A percentile compares a stretch with the other conserved stretches of the same genome.
phyloP scores from a whole-genome alignment of 2,113 vertebrate genomes.

The Leptobrachium ailaonicum region DNA sequence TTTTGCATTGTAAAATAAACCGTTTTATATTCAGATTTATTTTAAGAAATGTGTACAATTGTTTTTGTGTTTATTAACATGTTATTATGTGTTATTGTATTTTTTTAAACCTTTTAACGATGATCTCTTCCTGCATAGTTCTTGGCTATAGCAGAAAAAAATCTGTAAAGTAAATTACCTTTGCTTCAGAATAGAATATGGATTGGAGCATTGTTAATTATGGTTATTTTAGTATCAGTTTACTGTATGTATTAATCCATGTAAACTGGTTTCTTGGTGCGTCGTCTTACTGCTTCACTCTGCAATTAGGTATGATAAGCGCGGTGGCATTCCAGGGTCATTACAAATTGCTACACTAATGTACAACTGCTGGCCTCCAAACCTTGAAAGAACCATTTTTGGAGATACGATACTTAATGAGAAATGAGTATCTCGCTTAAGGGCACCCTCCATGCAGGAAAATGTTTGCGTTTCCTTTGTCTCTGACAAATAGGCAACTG shows the following conservation, averaged over 20 bases:
- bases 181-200: neutral
- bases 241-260: constrained; percentile 26
- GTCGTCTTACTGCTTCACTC: constrained; percentile 21
- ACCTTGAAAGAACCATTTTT: constrained; percentile 36
- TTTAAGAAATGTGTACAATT: too few relatives aligned
- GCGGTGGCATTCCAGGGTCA: constrained; percentile 43
- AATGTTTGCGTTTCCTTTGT: constrained; percentile 25
- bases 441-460: constrained; percentile 31
- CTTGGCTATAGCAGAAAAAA: too few relatives aligned
- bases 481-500: constrained; percentile 15
- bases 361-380: constrained; percentile 26
- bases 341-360: constrained; percentile 40
- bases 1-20: too few relatives aligned
- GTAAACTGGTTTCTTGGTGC: neutral
- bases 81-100: too few relatives aligned
- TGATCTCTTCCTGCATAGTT: too few relatives aligned
- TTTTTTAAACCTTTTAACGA: too few relatives aligned
- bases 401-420: constrained; percentile 41
- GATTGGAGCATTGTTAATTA: constrained; percentile 16
- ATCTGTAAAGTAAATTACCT: too few relatives aligned
- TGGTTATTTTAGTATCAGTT: constrained; percentile 41
- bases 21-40: too few relatives aligned
- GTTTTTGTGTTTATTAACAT: too few relatives aligned
- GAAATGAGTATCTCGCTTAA: constrained; percentile 39
- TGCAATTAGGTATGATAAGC: constrained; percentile 39